A percentile compares a stretch with the other conserved stretches of the same genome.
phyloP scores from a whole-genome alignment of 1,140 invertebrate species.

The Drosophila chauvacae region DNA sequence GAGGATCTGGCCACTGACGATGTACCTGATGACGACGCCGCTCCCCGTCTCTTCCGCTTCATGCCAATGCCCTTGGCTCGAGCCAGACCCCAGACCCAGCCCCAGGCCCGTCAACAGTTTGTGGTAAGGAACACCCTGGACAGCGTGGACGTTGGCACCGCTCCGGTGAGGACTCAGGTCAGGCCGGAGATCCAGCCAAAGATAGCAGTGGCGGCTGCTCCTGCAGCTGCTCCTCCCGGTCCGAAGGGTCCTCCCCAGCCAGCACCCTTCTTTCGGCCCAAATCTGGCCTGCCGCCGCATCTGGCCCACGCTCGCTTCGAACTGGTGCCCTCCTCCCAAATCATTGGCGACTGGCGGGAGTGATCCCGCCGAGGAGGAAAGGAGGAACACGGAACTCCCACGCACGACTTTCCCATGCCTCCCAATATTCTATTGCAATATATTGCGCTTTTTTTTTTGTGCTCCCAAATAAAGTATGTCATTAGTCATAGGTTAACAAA shows the following conservation, averaged over 20 bases:
- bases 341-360: constrained; percentile 75
- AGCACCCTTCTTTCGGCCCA: constrained; percentile 27
- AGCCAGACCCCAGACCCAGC: background rate
- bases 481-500: constrained; percentile 28
- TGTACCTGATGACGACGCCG: background rate
- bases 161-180: constrained; percentile 39
- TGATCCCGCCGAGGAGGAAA: constrained; percentile 6
- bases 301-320: constrained; percentile 61
- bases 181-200: constrained; percentile 35
- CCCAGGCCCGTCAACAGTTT: constrained; percentile 7
- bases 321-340: constrained; percentile 75
- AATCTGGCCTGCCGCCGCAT: constrained; percentile 55
- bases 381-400: background rate
- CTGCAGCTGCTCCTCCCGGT: background rate
- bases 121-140: constrained; percentile 66
- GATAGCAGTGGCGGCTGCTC: background rate
- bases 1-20: constrained; percentile 18
- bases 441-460: constrained; percentile 6
- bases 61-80: constrained; percentile 34
- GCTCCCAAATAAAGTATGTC: constrained; percentile 15
- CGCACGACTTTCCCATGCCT: background rate
- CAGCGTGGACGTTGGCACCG: constrained; percentile 61
- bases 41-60: constrained; percentile 53
- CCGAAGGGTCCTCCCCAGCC: background rate
- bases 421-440: constrained; percentile 1